Conservation (phyloP, 1,140 invertebrate genomes). For the Brachionus koreanus region DNA sequence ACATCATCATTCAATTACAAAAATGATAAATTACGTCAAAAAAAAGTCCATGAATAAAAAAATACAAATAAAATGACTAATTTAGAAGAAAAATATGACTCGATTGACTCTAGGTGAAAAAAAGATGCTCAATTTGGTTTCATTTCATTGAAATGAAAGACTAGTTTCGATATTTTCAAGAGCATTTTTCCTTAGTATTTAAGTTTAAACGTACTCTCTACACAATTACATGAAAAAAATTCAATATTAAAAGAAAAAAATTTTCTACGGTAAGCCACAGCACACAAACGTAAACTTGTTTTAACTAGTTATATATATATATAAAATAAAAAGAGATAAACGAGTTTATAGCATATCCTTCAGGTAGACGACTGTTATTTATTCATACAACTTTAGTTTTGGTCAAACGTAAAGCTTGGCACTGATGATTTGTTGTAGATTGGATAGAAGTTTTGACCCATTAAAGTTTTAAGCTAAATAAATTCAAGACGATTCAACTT, state of each 20-base stretch:
- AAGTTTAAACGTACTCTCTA: slow-evolving; percentile 38
- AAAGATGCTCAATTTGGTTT: background rate
- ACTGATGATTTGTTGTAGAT: background rate
- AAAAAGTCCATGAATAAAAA: background rate
- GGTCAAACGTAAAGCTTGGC: slow-evolving; percentile 4
- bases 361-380: slow-evolving; percentile 28
- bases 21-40: slow-evolving; percentile 20
- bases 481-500: background rate
- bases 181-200: background rate
- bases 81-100: slow-evolving; percentile 23
- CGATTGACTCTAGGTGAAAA: slow-evolving; percentile 12
- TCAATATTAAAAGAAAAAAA: background rate
- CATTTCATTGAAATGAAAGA: background rate
- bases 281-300: background rate
- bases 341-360: background rate
- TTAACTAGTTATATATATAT: background rate
- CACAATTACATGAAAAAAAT: slow-evolving; percentile 22
- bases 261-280: slow-evolving; percentile 30
- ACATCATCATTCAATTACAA: slow-evolving; percentile 20
- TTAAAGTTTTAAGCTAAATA: background rate
- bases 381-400: background rate
- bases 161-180: slow-evolving; percentile 19
- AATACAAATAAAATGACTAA: slow-evolving; percentile 34
- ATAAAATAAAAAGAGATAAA: slow-evolving; percentile 28
- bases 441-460: background rate